A percentile compares a stretch with the other conserved stretches of the same genome.
phyloP scores from a whole-genome alignment of 2,113 vertebrate genomes.

The Halcyon senegalensis region DNA sequence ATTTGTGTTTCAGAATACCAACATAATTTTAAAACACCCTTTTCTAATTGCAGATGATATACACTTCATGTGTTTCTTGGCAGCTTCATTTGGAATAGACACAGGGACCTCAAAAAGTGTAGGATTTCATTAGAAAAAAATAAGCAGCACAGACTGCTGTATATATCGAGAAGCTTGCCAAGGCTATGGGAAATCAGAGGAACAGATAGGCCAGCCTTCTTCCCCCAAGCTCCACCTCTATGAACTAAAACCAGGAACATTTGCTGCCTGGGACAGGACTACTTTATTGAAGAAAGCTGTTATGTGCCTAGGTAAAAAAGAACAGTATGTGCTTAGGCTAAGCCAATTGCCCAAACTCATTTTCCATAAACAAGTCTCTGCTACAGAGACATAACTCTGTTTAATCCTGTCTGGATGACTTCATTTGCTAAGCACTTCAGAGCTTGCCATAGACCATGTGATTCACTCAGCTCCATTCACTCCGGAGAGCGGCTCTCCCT shows the following conservation, averaged over 20 bases:
- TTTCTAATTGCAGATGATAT: slow-evolving; percentile 44
- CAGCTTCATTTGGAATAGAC: slow-evolving; percentile 34
- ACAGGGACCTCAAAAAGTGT: not conserved
- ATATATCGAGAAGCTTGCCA: slow-evolving; percentile 2
- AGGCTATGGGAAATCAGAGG: slow-evolving; percentile 51
- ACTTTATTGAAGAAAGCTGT: slow-evolving; percentile 57
- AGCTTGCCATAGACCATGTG: slow-evolving; percentile 49
- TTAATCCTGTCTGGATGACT: slow-evolving; percentile 74
- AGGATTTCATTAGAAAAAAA: slow-evolving; percentile 1
- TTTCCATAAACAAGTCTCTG: slow-evolving; percentile 78
- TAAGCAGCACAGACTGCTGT: not conserved
- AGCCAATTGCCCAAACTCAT: slow-evolving; percentile 59
- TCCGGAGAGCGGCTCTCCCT: slow-evolving; percentile 31
- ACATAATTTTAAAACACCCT: slow-evolving; percentile 1
- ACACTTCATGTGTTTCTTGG: slow-evolving; percentile 52
- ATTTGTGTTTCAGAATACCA: not conserved
- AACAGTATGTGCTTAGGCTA: slow-evolving; percentile 62
- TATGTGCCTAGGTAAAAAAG: slow-evolving; percentile 48
- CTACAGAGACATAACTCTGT: slow-evolving; percentile 67
- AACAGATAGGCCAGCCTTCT: slow-evolving; percentile 1
- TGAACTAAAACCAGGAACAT: slow-evolving; percentile 36
- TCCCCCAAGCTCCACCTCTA: not conserved
- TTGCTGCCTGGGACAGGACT: slow-evolving; percentile 44
- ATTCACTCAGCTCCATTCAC: slow-evolving; percentile 54
- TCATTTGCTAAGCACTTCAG: slow-evolving; percentile 72